These are phyloP conservation scores for Cheirogaleus major DNA, from an alignment of 2,797 vertebrate species.

Conservation along the genomic window DNA sequence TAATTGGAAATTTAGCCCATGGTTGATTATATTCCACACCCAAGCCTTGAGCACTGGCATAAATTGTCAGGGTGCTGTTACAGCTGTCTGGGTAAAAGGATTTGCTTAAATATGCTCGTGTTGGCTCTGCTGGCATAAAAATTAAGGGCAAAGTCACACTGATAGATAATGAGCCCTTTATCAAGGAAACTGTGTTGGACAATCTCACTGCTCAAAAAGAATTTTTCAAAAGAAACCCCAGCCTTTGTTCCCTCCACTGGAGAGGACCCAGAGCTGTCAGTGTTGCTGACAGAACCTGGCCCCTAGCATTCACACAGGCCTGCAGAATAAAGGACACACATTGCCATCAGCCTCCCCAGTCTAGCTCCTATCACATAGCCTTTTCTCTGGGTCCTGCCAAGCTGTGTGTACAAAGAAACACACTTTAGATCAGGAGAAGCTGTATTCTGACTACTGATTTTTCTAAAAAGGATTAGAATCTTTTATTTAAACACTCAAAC, in stretches of 20 bases:
- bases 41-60: constrained; percentile 18
- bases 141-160: constrained; percentile 72
- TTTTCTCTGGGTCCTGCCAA: constrained; percentile 38
- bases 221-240: constrained; percentile 73
- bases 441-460: constrained; percentile 22
- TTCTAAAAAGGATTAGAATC: neutral
- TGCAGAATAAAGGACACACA: constrained; percentile 35
- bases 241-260: constrained; percentile 72
- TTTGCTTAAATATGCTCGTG: constrained; percentile 62
- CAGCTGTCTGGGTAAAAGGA: constrained; percentile 62
- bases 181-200: constrained; percentile 73
- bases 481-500: constrained; percentile 30
- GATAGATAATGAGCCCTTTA: constrained; percentile 76
- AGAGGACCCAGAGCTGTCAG: constrained; percentile 64
- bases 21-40: constrained; percentile 38
- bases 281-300: constrained; percentile 25
- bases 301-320: constrained; percentile 22
- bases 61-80: constrained; percentile 38
- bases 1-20: constrained; percentile 58
- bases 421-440: constrained; percentile 4
- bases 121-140: constrained; percentile 67
- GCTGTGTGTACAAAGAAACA: neutral
- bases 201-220: constrained; percentile 70
- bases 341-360: neutral
- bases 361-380: neutral